Conservation (phyloP, 2,797 vertebrate species). For the Centroberyx gerrardi region DNA sequence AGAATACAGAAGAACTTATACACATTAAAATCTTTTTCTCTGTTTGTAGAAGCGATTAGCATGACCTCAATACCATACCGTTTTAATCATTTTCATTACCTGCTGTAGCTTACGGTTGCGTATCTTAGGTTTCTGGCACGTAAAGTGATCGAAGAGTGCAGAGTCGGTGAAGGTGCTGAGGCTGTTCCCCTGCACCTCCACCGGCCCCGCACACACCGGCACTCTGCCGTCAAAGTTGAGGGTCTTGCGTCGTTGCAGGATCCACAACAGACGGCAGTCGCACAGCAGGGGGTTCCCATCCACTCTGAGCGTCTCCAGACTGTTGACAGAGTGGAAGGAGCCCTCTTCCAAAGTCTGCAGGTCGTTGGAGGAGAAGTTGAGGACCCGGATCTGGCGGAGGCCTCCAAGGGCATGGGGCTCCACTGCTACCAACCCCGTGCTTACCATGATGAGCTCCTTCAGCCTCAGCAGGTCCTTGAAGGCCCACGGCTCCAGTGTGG, state of each 20-base stretch:
- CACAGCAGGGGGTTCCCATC: conserved; percentile 97
- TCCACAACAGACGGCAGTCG: conserved; percentile 98
- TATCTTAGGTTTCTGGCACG: conserved; percentile 97
- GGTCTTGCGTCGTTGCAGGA: conserved; percentile 95
- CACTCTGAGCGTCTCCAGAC: conserved; percentile 94
- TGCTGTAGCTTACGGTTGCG: conserved; percentile 95
- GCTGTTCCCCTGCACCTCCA: conserved; percentile 93
- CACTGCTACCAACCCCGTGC: conserved; percentile 89
- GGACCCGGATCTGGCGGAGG: conserved; percentile 93
- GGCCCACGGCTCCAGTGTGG: conserved; percentile 91
- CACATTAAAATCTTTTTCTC: neutral
- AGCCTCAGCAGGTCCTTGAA: conserved; percentile 94
- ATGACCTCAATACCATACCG: neutral
- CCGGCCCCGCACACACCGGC: conserved; percentile 93
- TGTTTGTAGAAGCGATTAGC: conserved; percentile 2
- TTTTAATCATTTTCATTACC: conserved; percentile 59
- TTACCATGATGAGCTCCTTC: conserved; percentile 95
- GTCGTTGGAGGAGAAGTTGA: conserved; percentile 95
- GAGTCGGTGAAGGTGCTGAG: conserved; percentile 94
- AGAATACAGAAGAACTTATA: conserved; percentile 11
- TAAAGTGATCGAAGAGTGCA: conserved; percentile 95
- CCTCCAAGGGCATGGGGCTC: conserved; percentile 93
- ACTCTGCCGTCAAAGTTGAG: conserved; percentile 96
- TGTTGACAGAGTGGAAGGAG: conserved; percentile 97
- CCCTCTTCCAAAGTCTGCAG: conserved; percentile 95